Evolutionary conservation across 2,888 invertebrate genomes (phyloP).

Genomic region (Mermis nigrescens): DNA sequence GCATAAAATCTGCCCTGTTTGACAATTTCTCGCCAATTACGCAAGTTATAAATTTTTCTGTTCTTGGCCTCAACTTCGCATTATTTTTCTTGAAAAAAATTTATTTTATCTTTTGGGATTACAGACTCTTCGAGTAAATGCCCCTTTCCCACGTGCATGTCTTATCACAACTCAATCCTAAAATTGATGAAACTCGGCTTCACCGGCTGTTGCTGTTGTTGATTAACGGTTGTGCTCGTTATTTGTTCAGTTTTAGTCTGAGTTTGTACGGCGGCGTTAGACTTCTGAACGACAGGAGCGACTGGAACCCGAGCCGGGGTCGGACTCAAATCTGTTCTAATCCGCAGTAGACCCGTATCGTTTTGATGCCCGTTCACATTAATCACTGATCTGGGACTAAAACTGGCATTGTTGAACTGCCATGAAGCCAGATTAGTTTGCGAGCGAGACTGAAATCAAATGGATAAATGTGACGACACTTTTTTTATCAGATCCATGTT

Average conservation of each 20-base stretch:
- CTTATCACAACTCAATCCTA: too few species aligned
- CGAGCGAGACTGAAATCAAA: not conserved
- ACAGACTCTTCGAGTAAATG: too few species aligned
- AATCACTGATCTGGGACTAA: constrained; percentile 29
- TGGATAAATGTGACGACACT: too few species aligned
- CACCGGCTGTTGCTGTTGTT: not conserved
- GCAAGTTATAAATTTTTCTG: too few species aligned
- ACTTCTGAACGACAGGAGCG: not conserved
- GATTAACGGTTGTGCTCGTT: not conserved
- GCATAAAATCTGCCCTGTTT: too few species aligned
- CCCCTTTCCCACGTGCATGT: too few species aligned
- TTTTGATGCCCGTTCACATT: constrained; percentile 27
- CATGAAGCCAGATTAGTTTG: constrained; percentile 22
- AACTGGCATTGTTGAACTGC: constrained; percentile 24
- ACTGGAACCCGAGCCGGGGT: not conserved
- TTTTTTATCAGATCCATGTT: too few species aligned
- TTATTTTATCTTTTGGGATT: too few species aligned
- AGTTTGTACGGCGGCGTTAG: constrained; percentile 8
- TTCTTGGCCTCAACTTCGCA: too few species aligned
- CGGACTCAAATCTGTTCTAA: constrained; percentile 16
- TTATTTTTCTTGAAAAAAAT: too few species aligned
- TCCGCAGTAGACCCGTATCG: constrained; percentile 21
- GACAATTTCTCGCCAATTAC: too few species aligned
- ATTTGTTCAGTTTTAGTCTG: not conserved
- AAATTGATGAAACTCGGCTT: too few species aligned